Evolutionary conservation across 2,888 invertebrate genomes (phyloP).

Genomic region (Dinocampus coccinellae): DNA sequence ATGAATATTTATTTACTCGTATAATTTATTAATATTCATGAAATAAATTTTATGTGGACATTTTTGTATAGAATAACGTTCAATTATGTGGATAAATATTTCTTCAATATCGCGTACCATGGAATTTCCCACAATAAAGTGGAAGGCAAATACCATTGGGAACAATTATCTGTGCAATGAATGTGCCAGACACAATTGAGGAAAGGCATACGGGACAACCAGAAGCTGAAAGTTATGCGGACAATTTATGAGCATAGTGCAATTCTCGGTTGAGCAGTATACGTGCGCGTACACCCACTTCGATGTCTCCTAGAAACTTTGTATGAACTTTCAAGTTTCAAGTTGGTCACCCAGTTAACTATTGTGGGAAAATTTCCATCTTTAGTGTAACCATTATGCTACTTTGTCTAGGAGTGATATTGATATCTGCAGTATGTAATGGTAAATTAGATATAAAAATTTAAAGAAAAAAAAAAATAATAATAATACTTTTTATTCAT

Average conservation of each 20-base stretch:
- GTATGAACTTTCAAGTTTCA: constrained; percentile 40
- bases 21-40: too few relatives aligned
- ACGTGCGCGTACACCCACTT: constrained; percentile 13
- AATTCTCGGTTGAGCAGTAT: constrained; percentile 23
- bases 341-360: constrained; percentile 47
- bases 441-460: background rate
- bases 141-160: constrained; percentile 14
- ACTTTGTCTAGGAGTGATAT: constrained; percentile 34
- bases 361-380: constrained; percentile 44
- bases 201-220: constrained; percentile 20
- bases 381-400: constrained; percentile 38
- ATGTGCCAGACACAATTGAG: constrained; percentile 29
- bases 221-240: constrained; percentile 30
- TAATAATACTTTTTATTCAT: too few relatives aligned
- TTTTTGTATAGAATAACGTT: too few relatives aligned
- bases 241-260: constrained; percentile 35
- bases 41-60: too few relatives aligned
- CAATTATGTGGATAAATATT: background rate
- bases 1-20: too few relatives aligned
- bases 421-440: constrained; percentile 9
- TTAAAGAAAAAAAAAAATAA: background rate
- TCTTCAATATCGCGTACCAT: background rate
- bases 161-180: constrained; percentile 36
- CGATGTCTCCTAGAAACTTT: constrained; percentile 37
- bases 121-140: background rate